Percentiles rank a stretch among this genome's conserved stretches.
Evolutionary conservation across 2,888 invertebrate species (phyloP).

Genomic region (Dromius quadrimaculatus): DNA sequence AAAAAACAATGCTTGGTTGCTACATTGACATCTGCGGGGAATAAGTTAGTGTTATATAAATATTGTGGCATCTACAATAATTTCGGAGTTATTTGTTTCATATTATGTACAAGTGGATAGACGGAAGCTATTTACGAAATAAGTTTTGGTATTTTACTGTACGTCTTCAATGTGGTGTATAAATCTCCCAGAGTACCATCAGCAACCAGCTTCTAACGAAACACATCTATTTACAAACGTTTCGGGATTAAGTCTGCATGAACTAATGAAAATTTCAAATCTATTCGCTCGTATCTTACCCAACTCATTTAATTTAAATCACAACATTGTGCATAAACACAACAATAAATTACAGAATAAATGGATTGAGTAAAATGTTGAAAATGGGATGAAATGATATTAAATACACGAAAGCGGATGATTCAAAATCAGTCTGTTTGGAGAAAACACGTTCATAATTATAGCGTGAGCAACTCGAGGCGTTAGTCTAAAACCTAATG

Average conservation of each 20-base stretch:
- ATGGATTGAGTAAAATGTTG: slow-evolving; percentile 36
- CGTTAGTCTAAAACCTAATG: slow-evolving; percentile 46
- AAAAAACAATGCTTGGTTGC: slow-evolving; percentile 51
- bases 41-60: slow-evolving; percentile 35
- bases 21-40: slow-evolving; percentile 34
- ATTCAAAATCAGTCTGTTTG: slow-evolving; percentile 51
- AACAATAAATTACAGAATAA: slow-evolving; percentile 26
- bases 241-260: slow-evolving; percentile 25
- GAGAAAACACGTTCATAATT: slow-evolving; percentile 43
- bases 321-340: slow-evolving; percentile 35
- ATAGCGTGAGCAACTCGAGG: slow-evolving; percentile 48
- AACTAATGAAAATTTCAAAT: slow-evolving; percentile 1
- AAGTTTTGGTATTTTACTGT: too few species aligned
- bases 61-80: slow-evolving; percentile 34
- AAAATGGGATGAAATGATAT: slow-evolving; percentile 39
- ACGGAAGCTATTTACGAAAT: too few species aligned
- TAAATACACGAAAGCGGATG: slow-evolving; percentile 48
- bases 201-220: slow-evolving; percentile 49
- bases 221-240: slow-evolving; percentile 44
- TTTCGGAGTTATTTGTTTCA: slow-evolving; percentile 24
- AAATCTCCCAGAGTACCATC: slow-evolving; percentile 34
- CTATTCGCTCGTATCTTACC: slow-evolving; percentile 4
- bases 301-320: slow-evolving; percentile 28
- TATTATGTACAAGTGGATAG: slow-evolving; percentile 34
- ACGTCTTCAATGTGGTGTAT: slow-evolving; percentile 25